Evolutionary conservation across 1,140 invertebrate species (phyloP), one percentile per base, ranked within the genome.

Genomic region (Sminthurinus signatus): DNA sequence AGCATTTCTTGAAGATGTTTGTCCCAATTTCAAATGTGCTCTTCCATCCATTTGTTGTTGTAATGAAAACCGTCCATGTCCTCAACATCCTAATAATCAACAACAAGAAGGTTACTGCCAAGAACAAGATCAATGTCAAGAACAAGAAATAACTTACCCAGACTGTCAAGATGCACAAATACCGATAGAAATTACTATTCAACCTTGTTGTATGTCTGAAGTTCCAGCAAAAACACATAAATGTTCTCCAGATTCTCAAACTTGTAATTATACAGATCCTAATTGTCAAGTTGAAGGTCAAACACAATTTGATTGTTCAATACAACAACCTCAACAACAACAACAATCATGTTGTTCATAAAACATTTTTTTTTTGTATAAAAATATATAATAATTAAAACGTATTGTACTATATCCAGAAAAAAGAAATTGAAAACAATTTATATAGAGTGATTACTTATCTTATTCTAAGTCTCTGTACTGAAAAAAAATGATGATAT

Each of bases 1-100:
- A n/a, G 63, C 66, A n/a, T 64, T 71, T 31, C 48, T 71, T 23
- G 66, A 71, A 19, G 65, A 68, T 28, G 66, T 71, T 29, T 68
- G 62, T 43, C 70, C 66, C 0, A 71, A 71, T 27, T 60, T 68
- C 27, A 71, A 68, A 32, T 68, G 70, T 31, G 36, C 70, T 4
- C 42, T 71, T 23, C 63, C 70, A 31, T 27, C 66, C 2, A 51
- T 71, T 2, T 68, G 67, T 27, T 67, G 68, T 29, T 66, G 64
- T 27, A 48, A 64, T 39, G 21, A 62, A 15, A 50, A 29, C 29
- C 27, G 31, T 10, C 58, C 64, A 0, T 71, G 67, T 55, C 64
- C 63, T 27, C 56, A 66, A 55, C 66, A 71, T 23, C 60, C 63
- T 27, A 8, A 25, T 28, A 3, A 57, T 8, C 50, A 52, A n/a